Base-by-base conservation (phyloP, 1,140 invertebrate species). In the Tetramorium parvispinum region DNA sequence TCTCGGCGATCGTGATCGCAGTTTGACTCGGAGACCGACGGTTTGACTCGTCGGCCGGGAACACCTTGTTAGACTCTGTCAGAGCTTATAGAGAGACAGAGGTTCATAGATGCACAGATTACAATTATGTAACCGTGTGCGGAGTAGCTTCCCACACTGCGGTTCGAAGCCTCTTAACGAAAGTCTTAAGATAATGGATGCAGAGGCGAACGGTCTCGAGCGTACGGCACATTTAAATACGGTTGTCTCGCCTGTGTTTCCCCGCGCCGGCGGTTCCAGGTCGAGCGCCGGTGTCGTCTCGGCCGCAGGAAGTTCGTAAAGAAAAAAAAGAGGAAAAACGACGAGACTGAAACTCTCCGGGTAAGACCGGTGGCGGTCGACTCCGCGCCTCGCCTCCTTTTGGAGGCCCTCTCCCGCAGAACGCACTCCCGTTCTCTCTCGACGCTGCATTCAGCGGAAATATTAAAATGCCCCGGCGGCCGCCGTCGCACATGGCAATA, bases 401-500 rank as follows among this genome's bases (percentile, higher is more conserved):
- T 70, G 32, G 63, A 61, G 43, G 59, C 53, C 11, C 11, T 40
- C 51, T 51, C 4, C 10, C 66, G 32, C 46, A 21, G 79, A 57
- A 46, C 6, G 53, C 78, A 61, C 78, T 65, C 73, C 70, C 81
- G 79, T 89, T 87, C 89, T 53, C 61, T 87, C 89, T 53, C 61
- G 79, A 51, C 77, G 13, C 4, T 51, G 89, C 59, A 89, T 91
- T 90, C 90, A 92, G 88, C 91, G 91, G 91, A 92, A 91, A 92
- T 92, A 92, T 92, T 92, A 91, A 92, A 92, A 93, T 93, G 92
- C 92, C 85, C 87, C 90, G 83, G 49, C 89, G 77, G 63, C 85
- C 85, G 70, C 86, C 82, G 70, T 85, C 82, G 91, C 90, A 92
- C 91, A 93, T 86, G 91, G 93, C 92, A 94, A 93, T 94, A 93